phyloP scores from a whole-genome alignment of 2,888 invertebrate species.

The Heteromurus nitidus region DNA sequence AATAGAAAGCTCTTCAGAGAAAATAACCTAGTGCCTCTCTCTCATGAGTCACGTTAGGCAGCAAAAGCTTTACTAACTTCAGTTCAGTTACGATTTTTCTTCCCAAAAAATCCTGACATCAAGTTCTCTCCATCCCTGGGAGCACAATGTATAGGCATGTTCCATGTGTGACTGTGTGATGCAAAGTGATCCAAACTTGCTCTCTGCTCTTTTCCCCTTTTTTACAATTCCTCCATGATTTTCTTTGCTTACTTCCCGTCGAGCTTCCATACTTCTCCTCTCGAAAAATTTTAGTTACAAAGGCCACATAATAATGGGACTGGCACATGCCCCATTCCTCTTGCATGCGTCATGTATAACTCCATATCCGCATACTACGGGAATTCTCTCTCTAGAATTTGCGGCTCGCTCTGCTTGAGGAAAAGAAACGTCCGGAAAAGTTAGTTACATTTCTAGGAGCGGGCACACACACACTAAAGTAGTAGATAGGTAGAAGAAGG shows the following conservation, averaged over 20 bases:
- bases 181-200: not conserved
- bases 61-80: not conserved
- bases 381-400: too few species aligned
- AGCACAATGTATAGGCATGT: too few species aligned
- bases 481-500: not conserved
- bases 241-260: not conserved
- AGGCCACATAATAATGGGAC: too few species aligned
- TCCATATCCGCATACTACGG: too few species aligned
- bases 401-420: conserved; percentile 1
- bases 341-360: too few species aligned
- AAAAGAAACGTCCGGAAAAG: conserved; percentile 40
- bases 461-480: too few species aligned
- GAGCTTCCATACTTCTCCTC: not conserved
- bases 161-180: too few species aligned
- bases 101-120: too few species aligned
- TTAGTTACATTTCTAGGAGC: conserved; percentile 35
- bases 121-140: too few species aligned
- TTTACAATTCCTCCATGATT: not conserved
- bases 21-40: not conserved
- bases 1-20: not conserved
- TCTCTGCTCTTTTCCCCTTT: conserved; percentile 4
- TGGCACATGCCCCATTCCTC: too few species aligned
- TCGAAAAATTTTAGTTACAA: too few species aligned
- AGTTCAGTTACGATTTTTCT: too few species aligned
- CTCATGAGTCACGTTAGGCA: not conserved